Base-by-base conservation (phyloP, 92 coral and sea anemone species). In the Porites divaricata region DNA sequence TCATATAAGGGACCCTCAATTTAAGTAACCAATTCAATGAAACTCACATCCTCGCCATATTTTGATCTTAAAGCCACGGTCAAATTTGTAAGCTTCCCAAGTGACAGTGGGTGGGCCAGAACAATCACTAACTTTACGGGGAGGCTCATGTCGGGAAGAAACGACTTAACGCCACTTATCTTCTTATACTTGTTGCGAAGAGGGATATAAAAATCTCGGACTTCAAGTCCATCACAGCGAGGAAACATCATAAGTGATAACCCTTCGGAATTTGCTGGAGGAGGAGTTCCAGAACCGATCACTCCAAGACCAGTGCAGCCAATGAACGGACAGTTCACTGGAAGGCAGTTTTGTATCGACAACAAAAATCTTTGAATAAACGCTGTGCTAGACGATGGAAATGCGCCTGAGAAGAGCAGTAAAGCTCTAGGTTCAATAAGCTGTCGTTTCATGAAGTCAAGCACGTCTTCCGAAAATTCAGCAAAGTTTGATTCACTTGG, bases 131-230 rank as follows among this genome's bases (percentile, higher is more conserved):
- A 57, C 56, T 85, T 89, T 2, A 92, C 98, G 13, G 95, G 92
- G 14, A 85, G 78, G n/a, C 57, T 56, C 93, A 85, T 86, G 51
- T 89, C 86, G 19, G 98, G 98, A 41, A 94, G 90, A 82, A 94
- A 94, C 19, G 91, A 88, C 49, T 84, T 77, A 24, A 94, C 66
- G 0, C 98, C 98, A 21, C 88, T 79, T 4, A 94, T 94, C 66
- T 89, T 89, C 76, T 94, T 92, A 64, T 94, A 94, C 80, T 92
- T 94, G 65, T 94, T 90, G 48, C 95, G 95, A 15, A 94, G 89
- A 26, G 98, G 98, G 12, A 94, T 70, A 66, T 92, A 77, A 53
- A 94, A 94, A 45, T 86, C 83, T 21, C 86, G 62, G 51, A 78
- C 83, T 21, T 77, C 79, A 24, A 92, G 87, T 26, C 89, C 90